Evolutionary conservation across 2,797 vertebrate species (phyloP).

Genomic region (Gambelia wislizenii): DNA sequence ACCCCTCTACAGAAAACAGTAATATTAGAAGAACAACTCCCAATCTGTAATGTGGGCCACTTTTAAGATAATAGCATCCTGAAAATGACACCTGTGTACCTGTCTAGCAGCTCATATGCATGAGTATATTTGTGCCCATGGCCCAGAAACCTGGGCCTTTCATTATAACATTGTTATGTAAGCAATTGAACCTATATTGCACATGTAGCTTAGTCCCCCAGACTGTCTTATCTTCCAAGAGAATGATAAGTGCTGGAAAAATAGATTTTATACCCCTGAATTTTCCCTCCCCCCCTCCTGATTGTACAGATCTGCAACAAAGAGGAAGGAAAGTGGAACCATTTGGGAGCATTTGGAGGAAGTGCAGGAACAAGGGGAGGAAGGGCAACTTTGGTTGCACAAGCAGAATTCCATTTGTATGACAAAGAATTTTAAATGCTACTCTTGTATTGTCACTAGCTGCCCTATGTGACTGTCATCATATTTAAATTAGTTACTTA

Average conservation of each 20-base stretch:
- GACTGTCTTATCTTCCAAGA: background rate
- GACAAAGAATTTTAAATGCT: background rate
- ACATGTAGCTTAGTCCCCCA: background rate
- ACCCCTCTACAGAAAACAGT: too few species aligned
- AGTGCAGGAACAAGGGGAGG: background rate
- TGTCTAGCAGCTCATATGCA: background rate
- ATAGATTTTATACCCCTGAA: background rate
- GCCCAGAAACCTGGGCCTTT: background rate
- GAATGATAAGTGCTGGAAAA: background rate
- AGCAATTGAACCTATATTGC: background rate
- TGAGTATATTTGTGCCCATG: background rate
- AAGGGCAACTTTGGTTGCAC: background rate
- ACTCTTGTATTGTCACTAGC: background rate
- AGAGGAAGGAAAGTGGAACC: too few species aligned
- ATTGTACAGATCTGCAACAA: too few species aligned
- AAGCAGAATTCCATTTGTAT: background rate
- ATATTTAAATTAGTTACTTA: background rate
- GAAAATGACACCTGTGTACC: background rate
- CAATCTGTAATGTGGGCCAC: background rate
- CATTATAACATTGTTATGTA: background rate
- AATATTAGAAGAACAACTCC: background rate
- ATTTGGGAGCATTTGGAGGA: background rate
- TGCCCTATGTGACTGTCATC: background rate
- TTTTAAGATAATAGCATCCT: background rate
- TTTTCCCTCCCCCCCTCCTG: too few species aligned